Evolutionary conservation across 2,113 vertebrate species (phyloP), one percentile per base, ranked within the genome.

Genomic region (Eudyptes chrysolophus): DNA sequence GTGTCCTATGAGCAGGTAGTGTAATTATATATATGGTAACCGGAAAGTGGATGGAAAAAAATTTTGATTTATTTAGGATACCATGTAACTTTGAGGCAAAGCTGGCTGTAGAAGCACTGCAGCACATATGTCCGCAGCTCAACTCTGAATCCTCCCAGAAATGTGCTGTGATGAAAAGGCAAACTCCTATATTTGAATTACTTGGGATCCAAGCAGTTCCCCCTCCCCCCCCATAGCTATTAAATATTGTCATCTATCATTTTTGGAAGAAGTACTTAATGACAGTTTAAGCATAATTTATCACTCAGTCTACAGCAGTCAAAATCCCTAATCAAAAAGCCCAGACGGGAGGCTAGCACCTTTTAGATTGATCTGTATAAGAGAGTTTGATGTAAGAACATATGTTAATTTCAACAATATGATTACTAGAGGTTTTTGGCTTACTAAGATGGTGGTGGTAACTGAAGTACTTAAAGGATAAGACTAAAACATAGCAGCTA

Each of bases 211-310:
- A 76, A 86, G 11, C 29, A 79, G 10, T 6, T 27, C 11, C 40
- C 40, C 40, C 40, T 5, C 40, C 40, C 40, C 11, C 40, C 40
- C 40, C 12, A 5, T 13, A 88, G 48, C 68, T 81, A 27, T 74
- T 89, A 93, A 87, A n/a, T 87, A 54, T 51, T 84, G 51, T 78
- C 24, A 84, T 97, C 24, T 75, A n/a, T 89, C 77, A 87, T 82
- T 82, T 52, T 87, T 93, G 68, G 69, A 87, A 88, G 34, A 49
- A 89, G 27, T 71, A 71, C 29, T 71, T 90, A 92, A 78, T 2
- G 38, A 68, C 38, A 71, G 16, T 49, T 95, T 78, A 81, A 92
- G 74, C 11, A 51, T 82, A 79, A 93, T 84, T 78, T 89, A 68
- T 92, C 61, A 49, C 58, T 77, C 40, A 57, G 55, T 57, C 58